Conservation (phyloP, 2,797 vertebrate genomes). For the Lates japonicus region DNA sequence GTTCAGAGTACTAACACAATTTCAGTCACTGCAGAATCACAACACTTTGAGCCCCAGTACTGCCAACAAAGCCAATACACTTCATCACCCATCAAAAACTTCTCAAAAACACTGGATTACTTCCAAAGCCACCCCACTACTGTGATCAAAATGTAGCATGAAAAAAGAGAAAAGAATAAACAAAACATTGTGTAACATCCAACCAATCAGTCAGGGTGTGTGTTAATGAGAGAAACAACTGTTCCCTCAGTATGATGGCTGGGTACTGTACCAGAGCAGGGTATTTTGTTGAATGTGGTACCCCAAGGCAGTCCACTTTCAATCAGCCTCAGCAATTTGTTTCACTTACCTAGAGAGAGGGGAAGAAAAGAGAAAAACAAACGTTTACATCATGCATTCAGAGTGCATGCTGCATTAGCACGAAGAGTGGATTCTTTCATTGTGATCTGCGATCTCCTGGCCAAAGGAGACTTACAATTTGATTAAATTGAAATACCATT, state of each 20-base stretch:
- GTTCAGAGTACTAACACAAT: background rate
- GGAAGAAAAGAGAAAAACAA: constrained; percentile 50
- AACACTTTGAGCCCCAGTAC: background rate
- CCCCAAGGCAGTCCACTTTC: constrained; percentile 64
- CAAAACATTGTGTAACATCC: background rate
- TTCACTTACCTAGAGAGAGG: constrained; percentile 85
- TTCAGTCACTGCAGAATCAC: background rate
- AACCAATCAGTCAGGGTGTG: constrained; percentile 7
- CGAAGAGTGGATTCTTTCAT: constrained; percentile 21
- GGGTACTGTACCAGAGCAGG: constrained; percentile 65
- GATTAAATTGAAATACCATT: constrained; percentile 50
- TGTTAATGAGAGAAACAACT: constrained; percentile 19
- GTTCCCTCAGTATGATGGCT: constrained; percentile 30
- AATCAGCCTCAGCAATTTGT: constrained; percentile 68
- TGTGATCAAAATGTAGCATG: constrained; percentile 3
- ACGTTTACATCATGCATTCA: constrained; percentile 57
- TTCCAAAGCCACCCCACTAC: background rate
- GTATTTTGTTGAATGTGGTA: constrained; percentile 47
- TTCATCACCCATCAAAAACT: constrained; percentile 17
- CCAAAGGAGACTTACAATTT: constrained; percentile 34
- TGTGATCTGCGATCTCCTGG: constrained; percentile 13
- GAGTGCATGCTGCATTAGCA: constrained; percentile 37
- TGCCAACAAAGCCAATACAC: constrained; percentile 18
- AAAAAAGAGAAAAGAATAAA: background rate
- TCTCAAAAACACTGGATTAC: background rate